Conservation (phyloP, 2,113 vertebrate species). For the Bubo blakistoni region DNA sequence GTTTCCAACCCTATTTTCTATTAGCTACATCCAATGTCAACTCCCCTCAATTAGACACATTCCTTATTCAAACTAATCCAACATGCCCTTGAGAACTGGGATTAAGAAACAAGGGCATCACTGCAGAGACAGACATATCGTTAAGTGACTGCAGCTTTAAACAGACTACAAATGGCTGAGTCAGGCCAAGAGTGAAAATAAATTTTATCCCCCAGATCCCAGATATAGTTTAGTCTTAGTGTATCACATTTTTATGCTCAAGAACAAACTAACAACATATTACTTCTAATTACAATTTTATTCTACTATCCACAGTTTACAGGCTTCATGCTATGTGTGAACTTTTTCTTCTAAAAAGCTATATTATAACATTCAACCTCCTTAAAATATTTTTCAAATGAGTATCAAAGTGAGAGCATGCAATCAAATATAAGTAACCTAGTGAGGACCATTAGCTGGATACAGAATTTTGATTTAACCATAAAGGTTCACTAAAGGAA, state of each 20-base stretch:
- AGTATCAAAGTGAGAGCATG: neutral
- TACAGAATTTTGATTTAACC: neutral
- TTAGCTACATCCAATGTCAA: neutral
- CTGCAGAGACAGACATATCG: neutral
- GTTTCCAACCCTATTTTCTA: neutral
- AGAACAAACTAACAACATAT: neutral
- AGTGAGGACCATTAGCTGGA: neutral
- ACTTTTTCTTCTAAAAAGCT: neutral
- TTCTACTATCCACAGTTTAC: neutral
- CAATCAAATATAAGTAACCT: neutral
- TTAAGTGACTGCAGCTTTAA: neutral
- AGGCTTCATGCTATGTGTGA: neutral
- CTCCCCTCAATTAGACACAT: neutral
- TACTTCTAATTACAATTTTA: neutral
- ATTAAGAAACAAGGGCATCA: neutral
- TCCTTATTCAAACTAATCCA: conserved; percentile 18
- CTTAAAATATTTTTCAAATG: neutral
- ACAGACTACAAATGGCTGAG: neutral
- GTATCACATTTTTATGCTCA: neutral
- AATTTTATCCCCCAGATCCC: neutral
- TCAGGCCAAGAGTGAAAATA: neutral
- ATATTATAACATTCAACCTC: neutral
- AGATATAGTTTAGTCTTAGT: neutral
- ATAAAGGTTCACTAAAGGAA: neutral
- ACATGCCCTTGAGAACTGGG: neutral